A percentile compares a stretch with the other conserved stretches of the same genome.
phyloP scores from a whole-genome alignment of 2,113 vertebrate species.

The Hippocampus comes region DNA sequence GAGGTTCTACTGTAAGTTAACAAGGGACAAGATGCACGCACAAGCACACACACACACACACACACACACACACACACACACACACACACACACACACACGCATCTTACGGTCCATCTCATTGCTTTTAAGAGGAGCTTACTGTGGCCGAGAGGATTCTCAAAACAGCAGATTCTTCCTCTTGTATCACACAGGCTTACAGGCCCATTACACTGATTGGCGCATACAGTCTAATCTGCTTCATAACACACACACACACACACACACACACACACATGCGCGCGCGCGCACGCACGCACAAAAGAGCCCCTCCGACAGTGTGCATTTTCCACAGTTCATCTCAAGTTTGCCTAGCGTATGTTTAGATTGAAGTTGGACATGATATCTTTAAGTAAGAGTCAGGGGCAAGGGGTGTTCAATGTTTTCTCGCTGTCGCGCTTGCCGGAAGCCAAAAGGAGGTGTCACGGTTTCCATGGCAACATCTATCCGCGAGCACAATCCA shows the following conservation, averaged over 20 bases:
- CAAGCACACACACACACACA: conserved; percentile 26
- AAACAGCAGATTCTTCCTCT: conserved; percentile 64
- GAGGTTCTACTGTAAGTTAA: background rate
- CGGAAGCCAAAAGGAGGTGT: conserved; percentile 44
- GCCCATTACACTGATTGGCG: conserved; percentile 71
- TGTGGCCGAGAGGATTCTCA: conserved; percentile 59
- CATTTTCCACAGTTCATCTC: conserved; percentile 5
- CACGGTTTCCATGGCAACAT: conserved; percentile 67
- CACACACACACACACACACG: conserved; percentile 27
- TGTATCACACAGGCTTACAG: conserved; percentile 62
- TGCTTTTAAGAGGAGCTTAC: conserved; percentile 65
- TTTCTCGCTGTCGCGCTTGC: conserved; percentile 17
- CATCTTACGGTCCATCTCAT: conserved; percentile 57
- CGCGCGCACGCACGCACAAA: conserved; percentile 24
- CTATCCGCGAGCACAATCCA: conserved; percentile 6
- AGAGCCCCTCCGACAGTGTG: conserved; percentile 31
- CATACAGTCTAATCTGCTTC: conserved; percentile 62
- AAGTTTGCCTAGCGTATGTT: background rate
- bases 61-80: conserved; percentile 30
- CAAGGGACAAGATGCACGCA: conserved; percentile 7
- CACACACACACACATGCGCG: background rate
- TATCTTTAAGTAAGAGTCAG: conserved; percentile 1
- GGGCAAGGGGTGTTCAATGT: conserved; percentile 11
- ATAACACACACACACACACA: conserved; percentile 33
- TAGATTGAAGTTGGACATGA: background rate